A percentile compares a stretch with the other conserved stretches of the same genome.
Evolutionary conservation across 2,888 invertebrate species (phyloP).

Genomic region (Patella depressa): DNA sequence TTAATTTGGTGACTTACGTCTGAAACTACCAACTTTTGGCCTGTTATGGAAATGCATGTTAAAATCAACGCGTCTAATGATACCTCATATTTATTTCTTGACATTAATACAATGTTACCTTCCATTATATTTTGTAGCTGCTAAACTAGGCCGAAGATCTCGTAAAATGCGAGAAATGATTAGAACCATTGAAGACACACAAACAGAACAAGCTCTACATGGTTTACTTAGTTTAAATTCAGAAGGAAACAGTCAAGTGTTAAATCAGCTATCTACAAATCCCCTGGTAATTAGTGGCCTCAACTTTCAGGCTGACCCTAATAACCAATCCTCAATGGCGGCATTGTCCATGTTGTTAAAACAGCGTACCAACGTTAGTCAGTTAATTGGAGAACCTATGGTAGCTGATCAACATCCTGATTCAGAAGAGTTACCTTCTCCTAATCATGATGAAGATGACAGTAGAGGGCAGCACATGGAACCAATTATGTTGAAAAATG

Average conservation of each 20-base stretch:
- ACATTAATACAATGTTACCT: neutral
- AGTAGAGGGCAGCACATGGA: constrained; percentile 11
- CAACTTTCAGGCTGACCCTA: constrained; percentile 22
- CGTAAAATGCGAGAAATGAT: constrained; percentile 70
- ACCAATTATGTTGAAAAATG: constrained; percentile 18
- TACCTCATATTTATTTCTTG: neutral
- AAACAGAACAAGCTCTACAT: constrained; percentile 70
- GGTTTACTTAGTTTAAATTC: constrained; percentile 69
- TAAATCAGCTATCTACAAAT: constrained; percentile 3
- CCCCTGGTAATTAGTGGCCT: constrained; percentile 11
- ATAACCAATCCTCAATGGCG: constrained; percentile 58
- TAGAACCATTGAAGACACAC: constrained; percentile 69
- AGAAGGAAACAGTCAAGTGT: constrained; percentile 31
- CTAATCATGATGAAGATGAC: constrained; percentile 16
- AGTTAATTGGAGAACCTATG: constrained; percentile 47
- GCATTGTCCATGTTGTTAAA: constrained; percentile 59
- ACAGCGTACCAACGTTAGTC: constrained; percentile 45
- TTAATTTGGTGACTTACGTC: neutral
- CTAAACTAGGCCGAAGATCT: constrained; percentile 69
- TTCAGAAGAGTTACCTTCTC: constrained; percentile 15
- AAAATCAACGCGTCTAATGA: neutral
- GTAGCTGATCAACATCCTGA: constrained; percentile 43
- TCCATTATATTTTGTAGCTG: constrained; percentile 53
- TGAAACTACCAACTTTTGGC: neutral
- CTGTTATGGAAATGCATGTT: neutral